Evolutionary conservation across 2,113 vertebrate species (phyloP).

Genomic region (Potamarius usumacintae): DNA sequence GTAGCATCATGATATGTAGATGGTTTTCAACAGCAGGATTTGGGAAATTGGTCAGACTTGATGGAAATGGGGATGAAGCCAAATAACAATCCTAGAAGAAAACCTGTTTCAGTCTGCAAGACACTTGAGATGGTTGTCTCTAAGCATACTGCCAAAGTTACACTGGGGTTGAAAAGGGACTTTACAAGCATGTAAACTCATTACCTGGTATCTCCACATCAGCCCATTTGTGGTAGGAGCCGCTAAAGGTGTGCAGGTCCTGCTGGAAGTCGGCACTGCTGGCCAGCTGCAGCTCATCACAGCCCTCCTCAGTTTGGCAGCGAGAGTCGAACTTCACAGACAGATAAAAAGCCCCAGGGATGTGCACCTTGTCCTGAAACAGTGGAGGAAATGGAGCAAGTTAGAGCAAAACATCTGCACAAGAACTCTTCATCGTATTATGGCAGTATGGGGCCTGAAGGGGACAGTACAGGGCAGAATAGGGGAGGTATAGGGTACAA

Average conservation of each 20-base stretch:
- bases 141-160: neutral
- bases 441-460: neutral
- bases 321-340: constrained; percentile 92
- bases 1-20: neutral
- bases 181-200: neutral
- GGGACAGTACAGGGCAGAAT: neutral
- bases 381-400: neutral
- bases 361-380: constrained; percentile 93
- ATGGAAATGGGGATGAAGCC: neutral
- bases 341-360: constrained; percentile 96
- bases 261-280: constrained; percentile 92
- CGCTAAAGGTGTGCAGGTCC: constrained; percentile 91
- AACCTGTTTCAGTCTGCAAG: neutral
- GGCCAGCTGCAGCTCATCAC: constrained; percentile 91
- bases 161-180: neutral
- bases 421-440: neutral
- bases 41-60: neutral
- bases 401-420: neutral
- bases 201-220: constrained; percentile 95
- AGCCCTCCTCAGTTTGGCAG: constrained; percentile 94
- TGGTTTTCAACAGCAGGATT: neutral
- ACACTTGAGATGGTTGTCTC: neutral
- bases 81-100: neutral
- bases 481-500: neutral
- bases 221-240: constrained; percentile 91